Conservation (phyloP, 2,797 vertebrate species). For the Botia kubotai region DNA sequence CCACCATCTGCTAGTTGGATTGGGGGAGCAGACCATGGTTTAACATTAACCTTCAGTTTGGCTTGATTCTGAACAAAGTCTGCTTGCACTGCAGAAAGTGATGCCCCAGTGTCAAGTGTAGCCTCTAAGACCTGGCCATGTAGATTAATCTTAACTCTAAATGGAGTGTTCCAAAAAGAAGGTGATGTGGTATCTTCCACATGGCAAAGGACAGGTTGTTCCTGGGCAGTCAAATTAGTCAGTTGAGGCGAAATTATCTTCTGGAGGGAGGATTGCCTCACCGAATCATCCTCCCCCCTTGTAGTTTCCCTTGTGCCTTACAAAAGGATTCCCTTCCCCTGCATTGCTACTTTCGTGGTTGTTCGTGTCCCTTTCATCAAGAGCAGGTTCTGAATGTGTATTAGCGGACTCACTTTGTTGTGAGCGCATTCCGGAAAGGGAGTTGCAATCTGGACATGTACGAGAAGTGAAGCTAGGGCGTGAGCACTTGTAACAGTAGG, state of each 20-base stretch:
- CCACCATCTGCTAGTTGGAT: background rate
- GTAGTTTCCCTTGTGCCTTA: background rate
- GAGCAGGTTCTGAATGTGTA: background rate
- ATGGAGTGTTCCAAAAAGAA: slow-evolving; percentile 34
- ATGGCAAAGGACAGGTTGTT: slow-evolving; percentile 9
- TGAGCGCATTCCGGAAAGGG: background rate
- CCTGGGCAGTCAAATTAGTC: background rate
- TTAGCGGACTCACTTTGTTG: background rate
- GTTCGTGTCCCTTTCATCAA: background rate
- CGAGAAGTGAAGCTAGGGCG: slow-evolving; percentile 27
- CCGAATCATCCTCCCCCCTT: slow-evolving; percentile 3
- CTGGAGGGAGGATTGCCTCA: background rate
- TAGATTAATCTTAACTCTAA: background rate
- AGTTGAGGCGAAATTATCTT: background rate
- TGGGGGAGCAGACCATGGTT: slow-evolving; percentile 17
- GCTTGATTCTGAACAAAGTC: too few species aligned
- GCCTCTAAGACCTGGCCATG: too few species aligned
- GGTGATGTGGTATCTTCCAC: slow-evolving; percentile 7
- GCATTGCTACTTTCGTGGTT: background rate
- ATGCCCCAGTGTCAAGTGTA: too few species aligned
- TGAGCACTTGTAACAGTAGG: slow-evolving; percentile 19
- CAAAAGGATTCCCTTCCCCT: background rate
- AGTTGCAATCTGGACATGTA: slow-evolving; percentile 39
- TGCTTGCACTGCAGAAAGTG: too few species aligned
- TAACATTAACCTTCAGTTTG: background rate